Evolutionary conservation across 2,888 invertebrate genomes (phyloP), one percentile per base, ranked within the genome.

Genomic region (Dasysyrphus tricinctus): DNA sequence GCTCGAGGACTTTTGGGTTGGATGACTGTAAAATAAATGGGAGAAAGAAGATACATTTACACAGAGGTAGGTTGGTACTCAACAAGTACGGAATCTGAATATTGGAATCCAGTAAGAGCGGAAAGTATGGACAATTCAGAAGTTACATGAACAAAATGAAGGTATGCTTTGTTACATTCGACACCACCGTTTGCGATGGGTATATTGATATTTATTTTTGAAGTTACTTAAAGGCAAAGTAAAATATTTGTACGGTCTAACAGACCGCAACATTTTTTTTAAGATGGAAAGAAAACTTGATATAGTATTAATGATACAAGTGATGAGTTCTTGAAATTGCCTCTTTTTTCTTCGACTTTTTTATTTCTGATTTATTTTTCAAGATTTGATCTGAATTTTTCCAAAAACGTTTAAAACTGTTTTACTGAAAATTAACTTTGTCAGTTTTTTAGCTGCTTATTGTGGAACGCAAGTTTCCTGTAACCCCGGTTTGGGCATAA

Each of bases 71-170:
- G 14, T 14, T n/a, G 6, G 12, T 61, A 32, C 65, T 81, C 81
- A 81, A 81, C 76, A 81, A 76, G 75, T 81, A 70, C 47, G 8
- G 8, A 29, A 63, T 63, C 54, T 61, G 44, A 54, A 80, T n/a
- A n/a, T 47, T 74, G 63, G 76, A 72, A 42, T 76, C 70, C 47
- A 0, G 9, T 11, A 57, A 16, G 57, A 16, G 11, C 34, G 34
- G 34, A 16, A 63, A 56, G 67, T 29, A 42, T 63, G 69, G 42
- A 74, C 37, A 51, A 59, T 42, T 44, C 67, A 34, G 6, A 49
- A 59, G 39, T 67, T 19, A 14, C 24, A 34, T 42, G 14, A 32
- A 24, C 16, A 1, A 42, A 5, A 7, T 42, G 6, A 3, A 39
- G 39, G 12, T 16, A 44, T 5, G n/a, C 6, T 16, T 16, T 47